A percentile compares a stretch with the other conserved stretches of the same genome.
Conservation (phyloP, 2,797 vertebrate species). For the Ctenopoma multispine region DNA sequence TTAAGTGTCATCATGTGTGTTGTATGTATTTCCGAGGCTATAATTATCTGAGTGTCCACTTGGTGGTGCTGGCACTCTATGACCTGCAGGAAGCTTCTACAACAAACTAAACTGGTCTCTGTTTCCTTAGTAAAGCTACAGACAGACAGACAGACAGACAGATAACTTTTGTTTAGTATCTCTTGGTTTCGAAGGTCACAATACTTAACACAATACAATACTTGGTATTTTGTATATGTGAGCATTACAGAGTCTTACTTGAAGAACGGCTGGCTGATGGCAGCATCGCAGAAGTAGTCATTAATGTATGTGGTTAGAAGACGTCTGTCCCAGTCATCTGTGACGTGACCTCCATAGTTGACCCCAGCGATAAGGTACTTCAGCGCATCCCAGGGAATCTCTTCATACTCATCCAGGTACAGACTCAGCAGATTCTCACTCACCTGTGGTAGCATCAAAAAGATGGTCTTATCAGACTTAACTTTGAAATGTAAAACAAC, state of each 20-base stretch:
- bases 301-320: constrained; percentile 91
- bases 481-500: not conserved
- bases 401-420: constrained; percentile 90
- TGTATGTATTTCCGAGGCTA: constrained; percentile 7
- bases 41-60: constrained; percentile 55
- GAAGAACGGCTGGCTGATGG: constrained; percentile 79
- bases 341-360: constrained; percentile 92
- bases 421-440: constrained; percentile 89
- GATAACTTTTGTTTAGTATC: too few relatives aligned
- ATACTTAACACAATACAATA: too few relatives aligned
- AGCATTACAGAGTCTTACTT: constrained; percentile 74
- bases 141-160: too few relatives aligned
- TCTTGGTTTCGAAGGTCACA: too few relatives aligned
- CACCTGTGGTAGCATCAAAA: constrained; percentile 77
- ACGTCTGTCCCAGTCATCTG: constrained; percentile 91
- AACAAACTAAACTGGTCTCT: not conserved
- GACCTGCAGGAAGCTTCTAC: not conserved
- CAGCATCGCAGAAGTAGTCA: constrained; percentile 89
- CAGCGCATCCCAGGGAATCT: constrained; percentile 91
- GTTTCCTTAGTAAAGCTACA: not conserved
- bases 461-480: not conserved
- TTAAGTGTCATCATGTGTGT: not conserved
- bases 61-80: constrained; percentile 66
- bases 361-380: constrained; percentile 90
- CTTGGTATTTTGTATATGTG: not conserved